Percentiles rank a stretch among this genome's conserved stretches.
Evolutionary conservation across 1,140 invertebrate genomes (phyloP).

Genomic region (Yoshiicerus persimilis): DNA sequence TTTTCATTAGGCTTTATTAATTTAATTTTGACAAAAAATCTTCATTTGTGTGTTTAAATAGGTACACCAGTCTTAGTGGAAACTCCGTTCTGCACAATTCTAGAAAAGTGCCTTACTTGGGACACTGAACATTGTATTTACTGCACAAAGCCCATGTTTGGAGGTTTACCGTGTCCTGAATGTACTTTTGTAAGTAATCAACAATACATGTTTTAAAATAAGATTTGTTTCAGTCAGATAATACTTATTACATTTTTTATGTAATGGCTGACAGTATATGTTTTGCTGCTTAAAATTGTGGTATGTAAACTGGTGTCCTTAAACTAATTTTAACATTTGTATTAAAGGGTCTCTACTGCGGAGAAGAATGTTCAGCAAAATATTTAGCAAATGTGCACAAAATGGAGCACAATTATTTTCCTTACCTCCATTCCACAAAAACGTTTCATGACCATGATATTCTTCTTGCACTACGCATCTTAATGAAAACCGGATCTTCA

Average conservation of each 20-base stretch:
- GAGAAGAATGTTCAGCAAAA: background rate
- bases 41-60: background rate
- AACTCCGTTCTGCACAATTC: background rate
- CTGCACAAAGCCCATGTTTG: background rate
- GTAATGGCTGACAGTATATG: too few species aligned
- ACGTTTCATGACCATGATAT: background rate
- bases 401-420: background rate
- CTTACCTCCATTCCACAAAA: slow-evolving; percentile 16
- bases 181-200: background rate
- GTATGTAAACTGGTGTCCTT: too few species aligned
- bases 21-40: background rate
- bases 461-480: background rate
- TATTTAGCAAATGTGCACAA: background rate
- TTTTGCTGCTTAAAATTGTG: too few species aligned
- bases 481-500: background rate
- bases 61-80: background rate
- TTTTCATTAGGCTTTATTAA: too few species aligned
- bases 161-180: background rate
- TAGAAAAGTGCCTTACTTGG: background rate
- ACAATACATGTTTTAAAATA: too few species aligned
- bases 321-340: background rate
- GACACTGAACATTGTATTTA: background rate
- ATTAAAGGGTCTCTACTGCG: slow-evolving; percentile 23
- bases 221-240: background rate
- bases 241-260: background rate